Percentiles rank a stretch among this genome's conserved stretches.
phyloP scores from a whole-genome alignment of 30 jellyfish, hydroid and myxozoan species.

The Cassiopea andromeda region DNA sequence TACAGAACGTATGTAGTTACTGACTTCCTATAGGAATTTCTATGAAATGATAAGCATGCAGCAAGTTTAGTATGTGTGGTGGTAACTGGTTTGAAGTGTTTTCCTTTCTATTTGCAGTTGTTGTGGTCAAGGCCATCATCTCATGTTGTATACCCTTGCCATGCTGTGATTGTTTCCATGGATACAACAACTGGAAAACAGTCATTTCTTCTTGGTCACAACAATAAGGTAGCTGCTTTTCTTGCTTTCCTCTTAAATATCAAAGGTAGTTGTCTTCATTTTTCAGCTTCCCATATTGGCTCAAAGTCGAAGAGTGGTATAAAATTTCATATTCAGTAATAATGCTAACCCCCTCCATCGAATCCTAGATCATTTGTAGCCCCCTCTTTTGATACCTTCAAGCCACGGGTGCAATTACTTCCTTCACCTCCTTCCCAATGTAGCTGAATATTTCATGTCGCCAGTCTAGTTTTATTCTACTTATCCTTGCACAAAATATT shows the following conservation, averaged over 20 bases:
- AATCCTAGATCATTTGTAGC: neutral
- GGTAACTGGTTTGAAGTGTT: no score
- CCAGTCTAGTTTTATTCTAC: no score
- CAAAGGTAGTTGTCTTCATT: no score
- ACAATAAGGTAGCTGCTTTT: constrained; percentile 51
- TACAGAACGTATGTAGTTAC: constrained; percentile 44
- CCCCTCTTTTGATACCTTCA: neutral
- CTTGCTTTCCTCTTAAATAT: no score
- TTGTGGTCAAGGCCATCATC: constrained; percentile 75
- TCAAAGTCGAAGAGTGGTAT: neutral
- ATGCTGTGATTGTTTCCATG: constrained; percentile 70
- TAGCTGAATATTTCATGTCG: no score
- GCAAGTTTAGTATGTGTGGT: no score
- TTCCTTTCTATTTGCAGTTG: neutral
- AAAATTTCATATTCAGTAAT: neutral
- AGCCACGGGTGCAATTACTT: neutral
- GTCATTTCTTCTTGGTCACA: constrained; percentile 83
- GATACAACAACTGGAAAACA: constrained; percentile 78
- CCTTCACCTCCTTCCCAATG: no score
- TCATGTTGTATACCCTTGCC: constrained; percentile 82
- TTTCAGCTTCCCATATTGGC: neutral
- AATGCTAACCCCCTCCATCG: neutral
- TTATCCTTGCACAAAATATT: no score
- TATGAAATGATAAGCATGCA: no score
- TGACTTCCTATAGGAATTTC: neutral